Percentiles rank a stretch among this genome's conserved stretches.
phyloP scores from a whole-genome alignment of 2,113 vertebrate genomes.

The Entelurus aequoreus region DNA sequence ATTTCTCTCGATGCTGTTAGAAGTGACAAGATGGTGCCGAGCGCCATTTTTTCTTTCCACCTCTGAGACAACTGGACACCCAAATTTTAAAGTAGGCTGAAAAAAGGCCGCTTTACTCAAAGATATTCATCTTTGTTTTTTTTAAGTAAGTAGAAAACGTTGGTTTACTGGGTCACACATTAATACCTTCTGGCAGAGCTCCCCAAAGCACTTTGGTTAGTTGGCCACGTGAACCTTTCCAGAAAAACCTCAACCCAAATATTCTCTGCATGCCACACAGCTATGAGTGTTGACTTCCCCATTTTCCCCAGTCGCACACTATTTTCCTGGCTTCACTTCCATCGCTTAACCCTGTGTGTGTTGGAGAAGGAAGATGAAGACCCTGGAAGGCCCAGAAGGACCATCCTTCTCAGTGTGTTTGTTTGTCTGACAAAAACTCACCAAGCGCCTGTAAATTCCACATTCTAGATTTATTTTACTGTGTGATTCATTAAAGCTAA shows the following conservation, averaged over 20 bases:
- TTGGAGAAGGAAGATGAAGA: too few species aligned
- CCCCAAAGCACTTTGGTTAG: conserved; percentile 43
- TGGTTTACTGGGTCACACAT: conserved; percentile 55
- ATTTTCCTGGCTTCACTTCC: conserved; percentile 47
- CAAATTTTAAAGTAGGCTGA: not conserved
- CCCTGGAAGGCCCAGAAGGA: too few species aligned
- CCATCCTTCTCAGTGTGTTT: too few species aligned
- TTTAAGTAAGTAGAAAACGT: conserved; percentile 49
- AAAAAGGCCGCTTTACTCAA: conserved; percentile 6
- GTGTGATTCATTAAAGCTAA: too few species aligned
- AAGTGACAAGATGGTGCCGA: conserved; percentile 33
- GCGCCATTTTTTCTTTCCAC: not conserved
- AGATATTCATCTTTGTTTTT: conserved; percentile 3
- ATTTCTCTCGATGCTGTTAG: conserved; percentile 25
- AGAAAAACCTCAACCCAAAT: conserved; percentile 49
- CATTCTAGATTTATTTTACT: too few species aligned
- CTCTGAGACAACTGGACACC: conserved; percentile 15
- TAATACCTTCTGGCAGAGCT: conserved; percentile 57
- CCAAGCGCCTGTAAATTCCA: too few species aligned
- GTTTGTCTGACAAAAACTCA: too few species aligned
- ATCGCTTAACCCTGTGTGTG: conserved; percentile 36
- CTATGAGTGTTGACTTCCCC: conserved; percentile 43
- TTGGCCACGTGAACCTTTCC: conserved; percentile 57
- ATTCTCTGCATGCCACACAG: conserved; percentile 48
- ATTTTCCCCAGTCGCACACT: conserved; percentile 48